These are phyloP conservation scores for Aldrovandia affinis DNA, from an alignment of 2,797 vertebrate genomes.

Conservation along the genomic window DNA sequence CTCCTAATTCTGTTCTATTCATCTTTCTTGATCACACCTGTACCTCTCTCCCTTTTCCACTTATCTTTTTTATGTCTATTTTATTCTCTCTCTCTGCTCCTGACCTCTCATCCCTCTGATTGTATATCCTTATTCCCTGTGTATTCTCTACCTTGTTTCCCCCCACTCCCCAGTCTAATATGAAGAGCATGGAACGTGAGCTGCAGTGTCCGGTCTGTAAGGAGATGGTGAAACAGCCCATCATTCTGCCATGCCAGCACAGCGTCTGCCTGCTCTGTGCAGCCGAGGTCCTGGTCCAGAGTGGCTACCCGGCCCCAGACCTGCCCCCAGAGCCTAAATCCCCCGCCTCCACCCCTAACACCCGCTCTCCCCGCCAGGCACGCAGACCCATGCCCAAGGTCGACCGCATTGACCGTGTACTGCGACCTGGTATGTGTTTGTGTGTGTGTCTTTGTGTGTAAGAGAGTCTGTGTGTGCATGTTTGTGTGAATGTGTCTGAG, in stretches of 20 bases:
- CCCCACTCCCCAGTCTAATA: slow-evolving; percentile 80
- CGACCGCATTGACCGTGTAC: slow-evolving; percentile 86
- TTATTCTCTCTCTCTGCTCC: slow-evolving; percentile 2
- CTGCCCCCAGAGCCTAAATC: slow-evolving; percentile 91
- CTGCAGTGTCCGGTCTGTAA: slow-evolving; percentile 91
- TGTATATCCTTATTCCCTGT: not conserved
- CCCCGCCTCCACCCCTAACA: slow-evolving; percentile 86
- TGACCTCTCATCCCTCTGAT: not conserved
- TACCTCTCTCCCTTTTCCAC: no score
- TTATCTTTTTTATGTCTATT: not conserved
- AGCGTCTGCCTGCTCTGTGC: slow-evolving; percentile 93
- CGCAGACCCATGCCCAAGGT: slow-evolving; percentile 81
- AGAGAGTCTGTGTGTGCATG: slow-evolving; percentile 10
- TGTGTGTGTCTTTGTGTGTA: slow-evolving; percentile 12
- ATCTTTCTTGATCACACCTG: not conserved
- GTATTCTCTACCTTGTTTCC: not conserved
- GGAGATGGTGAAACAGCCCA: slow-evolving; percentile 93
- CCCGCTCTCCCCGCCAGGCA: slow-evolving; percentile 85
- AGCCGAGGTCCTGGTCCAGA: slow-evolving; percentile 88
- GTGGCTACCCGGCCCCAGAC: slow-evolving; percentile 85
- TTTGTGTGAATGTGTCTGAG: not conserved
- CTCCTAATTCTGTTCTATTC: not conserved
- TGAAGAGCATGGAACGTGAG: slow-evolving; percentile 96
- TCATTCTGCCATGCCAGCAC: slow-evolving; percentile 91
- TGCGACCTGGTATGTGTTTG: slow-evolving; percentile 83